phyloP scores from a whole-genome alignment of 2,797 vertebrate genomes.

The Hydrophis major region DNA sequence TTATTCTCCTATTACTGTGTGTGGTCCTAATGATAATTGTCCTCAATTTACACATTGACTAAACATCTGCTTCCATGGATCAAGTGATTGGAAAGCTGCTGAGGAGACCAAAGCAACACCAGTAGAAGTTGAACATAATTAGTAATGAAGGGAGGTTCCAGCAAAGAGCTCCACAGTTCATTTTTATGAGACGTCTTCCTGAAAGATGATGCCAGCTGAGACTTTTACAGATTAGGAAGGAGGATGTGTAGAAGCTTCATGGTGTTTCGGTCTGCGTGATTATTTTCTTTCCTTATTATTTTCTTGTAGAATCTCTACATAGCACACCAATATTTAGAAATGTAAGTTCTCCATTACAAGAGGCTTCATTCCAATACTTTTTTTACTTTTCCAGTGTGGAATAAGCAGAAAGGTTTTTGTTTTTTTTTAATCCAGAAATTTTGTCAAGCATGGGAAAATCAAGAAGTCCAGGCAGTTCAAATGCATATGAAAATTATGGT shows the following conservation, averaged over 20 bases:
- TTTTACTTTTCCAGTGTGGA: background rate
- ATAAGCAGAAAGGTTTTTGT: no score
- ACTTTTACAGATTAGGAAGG: background rate
- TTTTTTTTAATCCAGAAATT: background rate
- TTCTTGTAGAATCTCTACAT: background rate
- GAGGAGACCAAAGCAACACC: conserved; percentile 58
- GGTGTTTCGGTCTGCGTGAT: background rate
- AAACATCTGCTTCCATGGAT: conserved; percentile 63
- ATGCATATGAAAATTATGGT: no score
- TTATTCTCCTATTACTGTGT: conserved; percentile 63
- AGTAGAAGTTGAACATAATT: conserved; percentile 59
- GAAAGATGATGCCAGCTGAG: background rate
- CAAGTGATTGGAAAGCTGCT: conserved; percentile 55
- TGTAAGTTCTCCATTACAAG: background rate
- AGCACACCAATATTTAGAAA: background rate
- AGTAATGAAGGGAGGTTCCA: conserved; percentile 52
- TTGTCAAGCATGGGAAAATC: no score
- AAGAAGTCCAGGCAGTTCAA: no score
- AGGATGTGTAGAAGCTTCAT: background rate
- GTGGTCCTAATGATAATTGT: conserved; percentile 68
- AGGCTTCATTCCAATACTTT: background rate
- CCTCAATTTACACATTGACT: conserved; percentile 65
- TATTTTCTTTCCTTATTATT: background rate
- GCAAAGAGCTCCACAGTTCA: conserved; percentile 50
- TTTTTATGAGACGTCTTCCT: conserved; percentile 48